These are phyloP conservation scores for Lordiphosa clarofinis DNA, from an alignment of 1,140 invertebrate genomes.

Conservation along the genomic window DNA sequence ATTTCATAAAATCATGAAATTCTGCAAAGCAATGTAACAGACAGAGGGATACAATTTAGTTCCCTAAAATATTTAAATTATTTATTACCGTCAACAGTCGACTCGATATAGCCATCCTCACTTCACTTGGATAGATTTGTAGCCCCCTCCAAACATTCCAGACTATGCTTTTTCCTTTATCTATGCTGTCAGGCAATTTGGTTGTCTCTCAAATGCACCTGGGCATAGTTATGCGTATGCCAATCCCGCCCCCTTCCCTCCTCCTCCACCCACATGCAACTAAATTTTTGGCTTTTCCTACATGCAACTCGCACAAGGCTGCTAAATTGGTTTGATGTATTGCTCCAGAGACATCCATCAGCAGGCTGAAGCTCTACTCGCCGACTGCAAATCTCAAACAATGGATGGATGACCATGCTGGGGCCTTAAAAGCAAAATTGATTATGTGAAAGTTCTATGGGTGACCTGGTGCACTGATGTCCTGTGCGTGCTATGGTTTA, in stretches of 20 bases:
- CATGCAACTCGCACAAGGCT: constrained; percentile 41
- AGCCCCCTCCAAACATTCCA: too few species aligned
- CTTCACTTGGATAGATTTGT: too few species aligned
- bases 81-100: too few species aligned
- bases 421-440: constrained; percentile 47
- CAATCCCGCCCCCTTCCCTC: constrained; percentile 11
- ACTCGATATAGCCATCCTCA: too few species aligned
- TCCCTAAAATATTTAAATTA: too few species aligned
- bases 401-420: constrained; percentile 16
- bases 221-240: constrained; percentile 30
- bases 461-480: constrained; percentile 3
- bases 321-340: constrained; percentile 76
- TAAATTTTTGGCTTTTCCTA: constrained; percentile 47
- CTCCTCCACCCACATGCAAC: constrained; percentile 11
- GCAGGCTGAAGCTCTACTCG: constrained; percentile 23
- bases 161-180: background rate
- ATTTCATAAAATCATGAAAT: too few species aligned
- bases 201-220: constrained; percentile 46
- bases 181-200: constrained; percentile 41
- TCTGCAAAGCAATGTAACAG: too few species aligned
- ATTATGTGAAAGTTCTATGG: constrained; percentile 55
- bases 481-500: constrained; percentile 8
- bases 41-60: too few species aligned
- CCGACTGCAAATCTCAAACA: constrained; percentile 10
- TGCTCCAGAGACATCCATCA: constrained; percentile 70